Evolutionary conservation across 30 jellyfish, hydroid and myxozoan genomes (phyloP).

Genomic region (Aurelia sp.): DNA sequence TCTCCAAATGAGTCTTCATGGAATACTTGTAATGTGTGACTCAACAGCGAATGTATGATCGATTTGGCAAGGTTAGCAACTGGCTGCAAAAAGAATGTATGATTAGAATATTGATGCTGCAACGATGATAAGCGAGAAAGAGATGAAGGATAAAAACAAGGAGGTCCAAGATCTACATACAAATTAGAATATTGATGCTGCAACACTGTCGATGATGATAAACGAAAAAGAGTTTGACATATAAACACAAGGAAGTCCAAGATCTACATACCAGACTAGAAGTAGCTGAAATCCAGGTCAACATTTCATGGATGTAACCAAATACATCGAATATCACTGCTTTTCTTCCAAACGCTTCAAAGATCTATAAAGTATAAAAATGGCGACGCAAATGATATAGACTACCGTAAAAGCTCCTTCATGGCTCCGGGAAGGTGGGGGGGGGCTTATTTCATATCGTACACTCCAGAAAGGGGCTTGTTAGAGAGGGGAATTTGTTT

Average conservation of each 20-base stretch:
- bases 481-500: too few species aligned
- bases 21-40: slow-evolving; percentile 41
- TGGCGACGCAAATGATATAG: background rate
- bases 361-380: slow-evolving; percentile 1
- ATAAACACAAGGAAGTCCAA: too few species aligned
- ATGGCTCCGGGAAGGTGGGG: too few species aligned
- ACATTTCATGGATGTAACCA: slow-evolving; percentile 11
- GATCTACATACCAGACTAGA: background rate
- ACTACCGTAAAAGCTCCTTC: too few species aligned
- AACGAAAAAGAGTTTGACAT: too few species aligned
- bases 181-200: too few species aligned
- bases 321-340: slow-evolving; percentile 34
- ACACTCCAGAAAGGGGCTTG: too few species aligned
- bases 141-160: too few species aligned
- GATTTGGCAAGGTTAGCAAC: slow-evolving; percentile 26
- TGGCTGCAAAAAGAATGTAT: slow-evolving; percentile 4
- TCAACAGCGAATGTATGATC: slow-evolving; percentile 34
- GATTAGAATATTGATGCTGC: too few species aligned
- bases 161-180: background rate
- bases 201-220: too few species aligned
- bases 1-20: slow-evolving; percentile 73
- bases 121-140: too few species aligned
- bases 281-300: background rate
- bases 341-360: slow-evolving; percentile 31
- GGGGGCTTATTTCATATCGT: too few species aligned